Percentiles rank a stretch among this genome's conserved stretches.
phyloP scores from a whole-genome alignment of 1,140 invertebrate genomes.

The Microplitis mediator region DNA sequence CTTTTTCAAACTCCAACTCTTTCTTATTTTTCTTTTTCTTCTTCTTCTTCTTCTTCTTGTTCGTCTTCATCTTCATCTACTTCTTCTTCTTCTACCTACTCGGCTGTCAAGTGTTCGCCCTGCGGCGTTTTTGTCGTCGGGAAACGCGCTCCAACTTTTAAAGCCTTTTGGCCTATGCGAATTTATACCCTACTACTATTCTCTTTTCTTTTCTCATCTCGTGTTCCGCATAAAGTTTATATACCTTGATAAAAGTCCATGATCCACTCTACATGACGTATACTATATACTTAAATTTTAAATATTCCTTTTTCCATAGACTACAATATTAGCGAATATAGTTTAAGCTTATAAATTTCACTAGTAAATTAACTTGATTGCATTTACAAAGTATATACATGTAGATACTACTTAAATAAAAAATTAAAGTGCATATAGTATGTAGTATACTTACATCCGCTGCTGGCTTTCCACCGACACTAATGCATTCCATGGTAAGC shows the following conservation, averaged over 20 bases:
- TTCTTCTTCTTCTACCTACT: not conserved
- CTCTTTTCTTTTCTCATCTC: not conserved
- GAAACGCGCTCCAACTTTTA: slow-evolving; percentile 17
- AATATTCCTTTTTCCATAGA: not conserved
- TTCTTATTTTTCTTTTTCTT: too few species aligned
- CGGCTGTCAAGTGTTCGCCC: slow-evolving; percentile 20
- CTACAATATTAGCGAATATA: not conserved
- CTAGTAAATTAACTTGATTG: not conserved
- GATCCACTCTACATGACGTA: not conserved
- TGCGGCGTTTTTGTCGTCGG: slow-evolving; percentile 15
- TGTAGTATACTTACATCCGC: slow-evolving; percentile 74
- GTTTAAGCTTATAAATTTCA: not conserved
- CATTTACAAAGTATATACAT: not conserved
- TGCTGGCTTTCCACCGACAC: slow-evolving; percentile 87
- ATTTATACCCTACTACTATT: not conserved
- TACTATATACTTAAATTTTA: not conserved
- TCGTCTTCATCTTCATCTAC: not conserved
- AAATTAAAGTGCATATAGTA: too few species aligned
- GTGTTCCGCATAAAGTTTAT: not conserved
- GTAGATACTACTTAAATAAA: not conserved
- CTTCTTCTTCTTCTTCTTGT: not conserved
- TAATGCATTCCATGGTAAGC: slow-evolving; percentile 88
- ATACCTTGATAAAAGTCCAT: not conserved
- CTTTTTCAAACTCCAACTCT: too few species aligned
- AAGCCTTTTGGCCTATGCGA: not conserved